Base-by-base conservation (phyloP, 2,797 vertebrate genomes). In the Todus mexicanus region DNA sequence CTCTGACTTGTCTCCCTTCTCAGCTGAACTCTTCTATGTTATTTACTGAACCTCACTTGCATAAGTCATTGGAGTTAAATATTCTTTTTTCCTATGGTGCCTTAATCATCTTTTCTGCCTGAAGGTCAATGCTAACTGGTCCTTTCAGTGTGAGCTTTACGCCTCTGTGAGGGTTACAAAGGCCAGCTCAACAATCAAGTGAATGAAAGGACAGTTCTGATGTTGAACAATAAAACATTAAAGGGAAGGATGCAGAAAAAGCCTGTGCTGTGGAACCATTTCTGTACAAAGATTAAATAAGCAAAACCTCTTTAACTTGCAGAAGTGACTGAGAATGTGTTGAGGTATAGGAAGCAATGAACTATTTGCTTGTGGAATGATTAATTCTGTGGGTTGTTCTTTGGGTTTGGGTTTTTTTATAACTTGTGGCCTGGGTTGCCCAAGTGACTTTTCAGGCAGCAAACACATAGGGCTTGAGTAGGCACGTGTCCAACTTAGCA, bases 61-160 rank as follows among this genome's bases (percentile, higher is more conserved):
- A 29, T 50, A 91, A 93, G n/a, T 85, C 66, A 66, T 20, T 88
- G 21, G 38, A 86, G 17, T 91, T 81, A 61, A 90, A 72, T 81
- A 38, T 66, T 86, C 69, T 81, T 92, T 70, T 87, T 54, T 82
- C 45, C 33, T 84, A 18, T 82, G 81, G 78, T 87, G 60, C 60
- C 53, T 89, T 89, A 73, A 74, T 92, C 42, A 53, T 69, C 27
- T 76, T 64, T 70, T 84, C 74, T 93, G 84, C 78, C 89, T 84
- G 64, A 45, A 84, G 80, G 89, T 68, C 37, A 27, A 6, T 64
- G 40, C 81, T 70, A 64, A 60, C 71, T 33, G 45, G 53, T 17
- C 51, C 53, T 95, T 81, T 51, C 56, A 40, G 0, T 8, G 38
- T 22, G 54, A 84, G 27, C 77, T 89, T 76, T 66, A 42, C 66